phyloP scores from a whole-genome alignment of 2,888 invertebrate species.

The Xylophagus ater region DNA sequence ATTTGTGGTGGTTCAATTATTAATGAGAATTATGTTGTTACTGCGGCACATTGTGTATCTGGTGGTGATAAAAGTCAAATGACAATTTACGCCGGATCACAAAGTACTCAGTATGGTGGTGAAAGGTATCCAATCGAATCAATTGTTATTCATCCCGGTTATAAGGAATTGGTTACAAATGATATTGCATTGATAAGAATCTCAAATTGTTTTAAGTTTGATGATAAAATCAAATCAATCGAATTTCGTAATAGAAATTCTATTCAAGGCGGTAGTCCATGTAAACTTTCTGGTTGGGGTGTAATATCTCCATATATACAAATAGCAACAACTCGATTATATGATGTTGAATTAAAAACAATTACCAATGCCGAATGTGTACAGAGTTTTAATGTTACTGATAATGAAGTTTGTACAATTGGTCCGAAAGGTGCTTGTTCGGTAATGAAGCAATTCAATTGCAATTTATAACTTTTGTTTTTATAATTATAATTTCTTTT shows the following conservation, averaged over 20 bases:
- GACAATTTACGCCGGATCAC: constrained; percentile 18
- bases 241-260: constrained; percentile 27
- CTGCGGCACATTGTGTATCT: constrained; percentile 34
- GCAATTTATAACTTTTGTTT: constrained; percentile 1
- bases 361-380: constrained; percentile 28
- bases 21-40: constrained; percentile 29
- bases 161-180: constrained; percentile 29
- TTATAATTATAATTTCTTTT: background rate
- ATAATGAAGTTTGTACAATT: constrained; percentile 31
- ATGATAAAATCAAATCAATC: constrained; percentile 36
- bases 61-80: constrained; percentile 18
- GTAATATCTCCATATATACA: no score
- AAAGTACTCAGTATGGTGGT: constrained; percentile 20
- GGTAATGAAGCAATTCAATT: constrained; percentile 20
- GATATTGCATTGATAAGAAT: constrained; percentile 36
- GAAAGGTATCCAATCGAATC: constrained; percentile 27
- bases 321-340: no score
- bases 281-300: constrained; percentile 33
- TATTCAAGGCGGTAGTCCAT: constrained; percentile 27
- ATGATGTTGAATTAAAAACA: no score
- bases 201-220: constrained; percentile 27
- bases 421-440: constrained; percentile 29
- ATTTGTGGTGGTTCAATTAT: constrained; percentile 36
- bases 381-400: constrained; percentile 27
- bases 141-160: constrained; percentile 32